phyloP scores from a whole-genome alignment of 2,797 vertebrate species.

The Gadopsis bispinosus region DNA sequence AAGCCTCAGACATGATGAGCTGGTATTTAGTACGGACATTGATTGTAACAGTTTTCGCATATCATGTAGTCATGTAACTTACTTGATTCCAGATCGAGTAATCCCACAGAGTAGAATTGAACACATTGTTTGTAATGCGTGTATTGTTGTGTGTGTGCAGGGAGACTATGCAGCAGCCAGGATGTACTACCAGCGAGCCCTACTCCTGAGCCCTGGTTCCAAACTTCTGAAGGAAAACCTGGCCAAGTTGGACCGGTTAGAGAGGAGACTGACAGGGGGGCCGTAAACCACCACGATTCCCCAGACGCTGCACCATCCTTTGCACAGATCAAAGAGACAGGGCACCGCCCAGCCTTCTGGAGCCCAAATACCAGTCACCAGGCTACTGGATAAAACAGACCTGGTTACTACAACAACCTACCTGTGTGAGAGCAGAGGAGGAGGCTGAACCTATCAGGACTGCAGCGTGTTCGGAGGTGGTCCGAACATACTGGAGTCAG shows the following conservation, averaged over 20 bases:
- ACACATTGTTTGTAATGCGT: slow-evolving; percentile 4
- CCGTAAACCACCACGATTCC: slow-evolving; percentile 52
- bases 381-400: slow-evolving; percentile 11
- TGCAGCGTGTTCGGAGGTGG: slow-evolving; percentile 9
- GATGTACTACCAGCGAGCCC: slow-evolving; percentile 91
- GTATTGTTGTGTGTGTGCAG: slow-evolving; percentile 72
- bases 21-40: too few relatives aligned
- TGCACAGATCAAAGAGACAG: slow-evolving; percentile 5
- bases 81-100: not conserved
- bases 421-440: not conserved
- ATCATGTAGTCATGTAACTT: not conserved
- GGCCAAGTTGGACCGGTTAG: slow-evolving; percentile 94
- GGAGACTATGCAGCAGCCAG: slow-evolving; percentile 93
- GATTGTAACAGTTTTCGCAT: not conserved
- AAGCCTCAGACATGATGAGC: too few relatives aligned
- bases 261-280: slow-evolving; percentile 88
- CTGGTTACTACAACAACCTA: slow-evolving; percentile 4
- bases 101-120: not conserved
- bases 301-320: slow-evolving; percentile 8
- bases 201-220: slow-evolving; percentile 92
- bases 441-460: not conserved
- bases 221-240: slow-evolving; percentile 95
- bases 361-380: slow-evolving; percentile 26
- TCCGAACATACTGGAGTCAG: not conserved
- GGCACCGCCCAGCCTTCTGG: not conserved